Evolutionary conservation across 2,797 vertebrate species (phyloP).

Genomic region (Tympanoctomys barrerae): DNA sequence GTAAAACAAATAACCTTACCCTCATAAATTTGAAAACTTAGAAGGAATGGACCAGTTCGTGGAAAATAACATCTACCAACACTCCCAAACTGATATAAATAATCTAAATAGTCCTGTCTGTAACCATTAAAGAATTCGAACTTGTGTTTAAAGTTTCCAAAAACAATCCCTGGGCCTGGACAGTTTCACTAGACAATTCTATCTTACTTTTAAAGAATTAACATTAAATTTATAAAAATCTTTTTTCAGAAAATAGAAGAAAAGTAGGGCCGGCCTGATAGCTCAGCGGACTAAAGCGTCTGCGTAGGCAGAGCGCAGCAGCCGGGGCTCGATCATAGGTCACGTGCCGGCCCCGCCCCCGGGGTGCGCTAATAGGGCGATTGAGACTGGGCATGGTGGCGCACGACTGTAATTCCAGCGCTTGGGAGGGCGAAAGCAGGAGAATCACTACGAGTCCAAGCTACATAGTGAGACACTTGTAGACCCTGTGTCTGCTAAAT

Average conservation of each 20-base stretch:
- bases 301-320: too few species aligned
- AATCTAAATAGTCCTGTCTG: background rate
- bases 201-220: slow-evolving; percentile 5
- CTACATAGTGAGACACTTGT: too few species aligned
- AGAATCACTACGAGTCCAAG: too few species aligned
- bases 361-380: too few species aligned
- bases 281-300: too few species aligned
- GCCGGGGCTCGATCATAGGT: too few species aligned
- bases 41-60: background rate
- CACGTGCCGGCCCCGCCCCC: too few species aligned
- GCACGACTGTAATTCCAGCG: too few species aligned
- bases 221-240: background rate
- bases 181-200: slow-evolving; percentile 45
- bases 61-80: background rate
- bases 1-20: background rate
- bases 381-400: too few species aligned
- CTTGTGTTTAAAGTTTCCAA: background rate
- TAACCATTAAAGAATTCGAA: slow-evolving; percentile 23
- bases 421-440: too few species aligned
- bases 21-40: slow-evolving; percentile 5
- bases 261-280: background rate
- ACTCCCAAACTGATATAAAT: background rate
- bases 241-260: slow-evolving; percentile 42
- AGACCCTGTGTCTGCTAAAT: too few species aligned
- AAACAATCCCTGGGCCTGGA: background rate